A percentile compares a stretch with the other conserved stretches of the same genome.
Evolutionary conservation across 2,113 vertebrate species (phyloP).

Genomic region (Pandion haliaetus): DNA sequence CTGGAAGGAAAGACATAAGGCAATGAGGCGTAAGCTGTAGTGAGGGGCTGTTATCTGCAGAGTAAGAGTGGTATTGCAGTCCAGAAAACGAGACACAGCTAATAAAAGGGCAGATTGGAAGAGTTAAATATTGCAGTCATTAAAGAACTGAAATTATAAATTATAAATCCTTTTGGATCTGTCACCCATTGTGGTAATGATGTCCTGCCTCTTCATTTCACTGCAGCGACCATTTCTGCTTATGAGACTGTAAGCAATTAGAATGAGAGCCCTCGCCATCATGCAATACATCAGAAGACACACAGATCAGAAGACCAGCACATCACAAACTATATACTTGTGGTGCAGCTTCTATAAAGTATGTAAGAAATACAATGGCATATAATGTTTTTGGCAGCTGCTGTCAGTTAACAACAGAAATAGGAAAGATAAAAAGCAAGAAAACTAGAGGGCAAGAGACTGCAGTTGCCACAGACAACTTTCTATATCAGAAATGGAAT

Average conservation of each 20-base stretch:
- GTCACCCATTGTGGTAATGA: not conserved
- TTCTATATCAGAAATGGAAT: not conserved
- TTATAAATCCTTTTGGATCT: not conserved
- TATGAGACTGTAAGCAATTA: not conserved
- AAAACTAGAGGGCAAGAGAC: not conserved
- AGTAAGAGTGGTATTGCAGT: not conserved
- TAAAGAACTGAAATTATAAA: slow-evolving; percentile 31
- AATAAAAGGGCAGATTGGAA: not conserved
- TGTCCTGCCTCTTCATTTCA: not conserved
- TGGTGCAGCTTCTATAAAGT: not conserved
- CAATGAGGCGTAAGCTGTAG: not conserved
- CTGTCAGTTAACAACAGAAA: not conserved
- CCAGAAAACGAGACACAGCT: not conserved
- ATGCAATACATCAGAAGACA: not conserved
- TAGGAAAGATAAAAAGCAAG: not conserved
- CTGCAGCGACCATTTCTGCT: not conserved
- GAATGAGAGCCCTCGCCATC: not conserved
- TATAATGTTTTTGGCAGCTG: not conserved
- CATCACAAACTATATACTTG: not conserved
- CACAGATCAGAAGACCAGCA: not conserved
- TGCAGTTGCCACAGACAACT: not conserved
- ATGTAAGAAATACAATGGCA: not conserved
- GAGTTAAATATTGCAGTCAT: not conserved
- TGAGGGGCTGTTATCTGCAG: not conserved
- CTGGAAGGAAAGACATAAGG: not conserved